Evolutionary conservation across 1,140 invertebrate species (phyloP).

Genomic region (Antheraea mylitta): DNA sequence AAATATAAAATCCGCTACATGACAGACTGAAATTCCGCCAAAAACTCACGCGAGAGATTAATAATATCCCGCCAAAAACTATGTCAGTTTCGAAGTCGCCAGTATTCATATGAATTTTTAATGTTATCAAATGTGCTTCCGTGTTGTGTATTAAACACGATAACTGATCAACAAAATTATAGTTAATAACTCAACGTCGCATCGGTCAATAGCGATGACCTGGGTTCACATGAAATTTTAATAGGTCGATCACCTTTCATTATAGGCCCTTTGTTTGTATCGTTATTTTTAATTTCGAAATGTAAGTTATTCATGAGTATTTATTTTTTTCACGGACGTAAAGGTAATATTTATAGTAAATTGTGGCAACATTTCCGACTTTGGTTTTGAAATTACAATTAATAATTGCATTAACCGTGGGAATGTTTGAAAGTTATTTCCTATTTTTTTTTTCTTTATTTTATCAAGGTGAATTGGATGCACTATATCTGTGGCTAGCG

Average conservation of each 20-base stretch:
- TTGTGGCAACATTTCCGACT: no score
- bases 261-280: constrained; percentile 18
- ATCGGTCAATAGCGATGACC: constrained; percentile 18
- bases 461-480: no score
- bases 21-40: no score
- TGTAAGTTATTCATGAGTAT: no score
- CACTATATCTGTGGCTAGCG: no score
- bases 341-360: no score
- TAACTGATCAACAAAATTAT: background rate
- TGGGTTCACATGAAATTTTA: constrained; percentile 14
- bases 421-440: background rate
- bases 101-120: background rate
- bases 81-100: no score
- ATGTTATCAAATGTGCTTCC: background rate
- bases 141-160: background rate
- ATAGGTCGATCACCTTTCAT: constrained; percentile 28
- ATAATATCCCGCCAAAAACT: background rate
- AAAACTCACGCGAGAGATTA: background rate
- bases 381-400: no score
- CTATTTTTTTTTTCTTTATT: no score
- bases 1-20: no score
- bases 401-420: background rate
- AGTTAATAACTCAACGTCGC: constrained; percentile 1
- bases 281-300: no score
- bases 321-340: no score